Percentiles rank a stretch among this genome's conserved stretches.
phyloP scores from a whole-genome alignment of 2,113 vertebrate species.

The Nanorana parkeri region DNA sequence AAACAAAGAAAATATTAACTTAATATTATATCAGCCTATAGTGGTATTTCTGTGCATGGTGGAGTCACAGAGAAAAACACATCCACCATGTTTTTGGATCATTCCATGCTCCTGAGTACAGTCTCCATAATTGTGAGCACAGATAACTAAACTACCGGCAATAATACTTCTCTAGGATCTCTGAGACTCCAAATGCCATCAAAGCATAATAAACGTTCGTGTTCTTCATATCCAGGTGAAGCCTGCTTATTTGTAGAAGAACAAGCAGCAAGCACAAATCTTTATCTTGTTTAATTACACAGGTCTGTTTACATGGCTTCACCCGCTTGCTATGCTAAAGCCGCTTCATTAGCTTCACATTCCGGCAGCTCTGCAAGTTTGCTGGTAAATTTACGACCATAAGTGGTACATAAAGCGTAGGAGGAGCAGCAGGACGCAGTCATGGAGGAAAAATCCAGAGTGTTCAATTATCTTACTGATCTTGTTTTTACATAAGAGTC shows the following conservation, averaged over 20 bases:
- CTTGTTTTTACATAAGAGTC: too few relatives aligned
- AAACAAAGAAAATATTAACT: too few relatives aligned
- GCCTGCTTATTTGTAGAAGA: conserved; percentile 12
- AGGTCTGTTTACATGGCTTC: conserved; percentile 27
- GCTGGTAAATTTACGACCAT: conserved; percentile 11
- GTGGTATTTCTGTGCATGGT: too few relatives aligned
- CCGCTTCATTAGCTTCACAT: conserved; percentile 44
- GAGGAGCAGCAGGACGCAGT: neutral
- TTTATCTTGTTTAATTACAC: conserved; percentile 50
- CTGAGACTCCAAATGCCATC: too few relatives aligned
- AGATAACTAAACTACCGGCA: too few relatives aligned
- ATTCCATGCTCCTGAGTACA: too few relatives aligned
- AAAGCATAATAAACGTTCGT: neutral
- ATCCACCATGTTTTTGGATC: too few relatives aligned
- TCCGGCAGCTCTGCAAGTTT: conserved; percentile 28
- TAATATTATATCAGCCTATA: too few relatives aligned
- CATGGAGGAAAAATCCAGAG: neutral
- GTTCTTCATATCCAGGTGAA: neutral
- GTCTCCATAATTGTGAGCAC: too few relatives aligned
- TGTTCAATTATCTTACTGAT: neutral
- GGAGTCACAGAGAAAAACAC: too few relatives aligned
- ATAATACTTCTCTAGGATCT: too few relatives aligned
- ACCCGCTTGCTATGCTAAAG: conserved; percentile 1
- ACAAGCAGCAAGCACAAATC: conserved; percentile 8
- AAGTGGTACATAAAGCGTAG: neutral